phyloP scores from a whole-genome alignment of 2,113 vertebrate species.

The Silurus asotus region DNA sequence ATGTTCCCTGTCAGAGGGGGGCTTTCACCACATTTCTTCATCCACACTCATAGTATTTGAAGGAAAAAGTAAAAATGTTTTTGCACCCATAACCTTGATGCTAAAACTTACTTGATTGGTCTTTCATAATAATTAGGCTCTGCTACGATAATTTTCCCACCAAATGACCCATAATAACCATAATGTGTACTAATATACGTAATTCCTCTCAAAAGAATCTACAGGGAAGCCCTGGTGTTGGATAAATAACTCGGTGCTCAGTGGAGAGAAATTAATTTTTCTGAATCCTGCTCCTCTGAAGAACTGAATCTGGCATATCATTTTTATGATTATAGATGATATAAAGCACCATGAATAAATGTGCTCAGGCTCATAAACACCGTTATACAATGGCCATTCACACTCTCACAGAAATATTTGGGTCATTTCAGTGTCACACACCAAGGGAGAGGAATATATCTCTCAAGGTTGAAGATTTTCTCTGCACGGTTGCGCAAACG shows the following conservation, averaged over 20 bases:
- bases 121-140: neutral
- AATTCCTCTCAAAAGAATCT: conserved; percentile 38
- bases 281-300: conserved; percentile 11
- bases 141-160: neutral
- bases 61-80: conserved; percentile 32
- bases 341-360: conserved; percentile 21
- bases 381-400: conserved; percentile 21
- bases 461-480: conserved; percentile 36
- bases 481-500: conserved; percentile 51
- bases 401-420: conserved; percentile 37
- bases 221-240: conserved; percentile 34
- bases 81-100: neutral
- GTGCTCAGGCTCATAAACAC: conserved; percentile 42
- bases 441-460: conserved; percentile 33
- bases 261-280: conserved; percentile 44
- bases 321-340: conserved; percentile 34
- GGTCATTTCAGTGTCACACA: conserved; percentile 26
- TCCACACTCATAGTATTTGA: conserved; percentile 57
- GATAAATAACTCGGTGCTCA: conserved; percentile 43
- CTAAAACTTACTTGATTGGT: conserved; percentile 4
- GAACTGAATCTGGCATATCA: conserved; percentile 38
- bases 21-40: conserved; percentile 59
- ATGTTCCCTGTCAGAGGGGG: conserved; percentile 63
- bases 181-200: neutral
- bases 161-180: conserved; percentile 3